A percentile compares a stretch with the other conserved stretches of the same genome.
phyloP scores from a whole-genome alignment of 2,888 invertebrate genomes.

The Cerastis rubricosa region DNA sequence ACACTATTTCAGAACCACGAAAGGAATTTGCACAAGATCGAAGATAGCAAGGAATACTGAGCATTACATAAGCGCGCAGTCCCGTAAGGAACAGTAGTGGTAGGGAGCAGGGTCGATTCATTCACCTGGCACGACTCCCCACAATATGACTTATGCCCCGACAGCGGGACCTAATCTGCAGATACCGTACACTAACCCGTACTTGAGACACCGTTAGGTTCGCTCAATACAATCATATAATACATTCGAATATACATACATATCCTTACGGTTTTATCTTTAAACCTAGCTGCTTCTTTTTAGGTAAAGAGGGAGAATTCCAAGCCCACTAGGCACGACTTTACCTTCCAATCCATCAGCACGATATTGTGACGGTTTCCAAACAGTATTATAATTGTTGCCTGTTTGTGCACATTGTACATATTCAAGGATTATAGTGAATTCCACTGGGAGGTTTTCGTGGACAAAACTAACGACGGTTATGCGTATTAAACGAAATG shows the following conservation, averaged over 20 bases:
- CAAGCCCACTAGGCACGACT: constrained; percentile 23
- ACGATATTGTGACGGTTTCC: constrained; percentile 37
- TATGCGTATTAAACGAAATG: not conserved
- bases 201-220: constrained; percentile 74
- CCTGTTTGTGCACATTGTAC: constrained; percentile 27
- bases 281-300: constrained; percentile 6
- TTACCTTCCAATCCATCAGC: constrained; percentile 28
- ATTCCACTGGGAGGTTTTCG: not conserved
- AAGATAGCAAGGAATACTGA: constrained; percentile 37
- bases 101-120: constrained; percentile 71
- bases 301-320: constrained; percentile 13
- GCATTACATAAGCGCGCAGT: constrained; percentile 41
- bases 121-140: constrained; percentile 71
- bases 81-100: constrained; percentile 56
- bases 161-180: constrained; percentile 68
- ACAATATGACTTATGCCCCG: constrained; percentile 70
- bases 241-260: constrained; percentile 45
- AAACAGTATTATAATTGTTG: constrained; percentile 34
- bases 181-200: constrained; percentile 74
- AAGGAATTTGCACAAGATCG: constrained; percentile 25
- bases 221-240: constrained; percentile 44
- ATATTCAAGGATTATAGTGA: constrained; percentile 20
- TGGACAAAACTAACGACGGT: not conserved
- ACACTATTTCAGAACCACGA: constrained; percentile 2
- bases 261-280: constrained; percentile 32